Percentiles rank a stretch among this genome's conserved stretches.
These are phyloP conservation scores for Phenganax marumi DNA, from an alignment of 92 coral and sea anemone species.

Conservation along the genomic window DNA sequence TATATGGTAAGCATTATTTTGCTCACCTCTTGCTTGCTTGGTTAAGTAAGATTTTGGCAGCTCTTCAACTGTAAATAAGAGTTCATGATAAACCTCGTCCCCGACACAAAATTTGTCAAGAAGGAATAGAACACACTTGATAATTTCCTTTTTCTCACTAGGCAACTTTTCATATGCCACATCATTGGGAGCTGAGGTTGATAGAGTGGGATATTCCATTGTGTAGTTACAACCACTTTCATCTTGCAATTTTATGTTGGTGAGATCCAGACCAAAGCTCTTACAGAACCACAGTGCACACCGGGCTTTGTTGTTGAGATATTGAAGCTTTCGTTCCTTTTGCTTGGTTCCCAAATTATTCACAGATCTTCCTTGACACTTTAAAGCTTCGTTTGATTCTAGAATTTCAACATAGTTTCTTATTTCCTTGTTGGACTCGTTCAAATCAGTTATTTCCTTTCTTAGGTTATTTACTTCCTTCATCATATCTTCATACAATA, in stretches of 20 bases:
- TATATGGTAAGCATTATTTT: no score
- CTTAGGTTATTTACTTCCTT: conserved; percentile 4
- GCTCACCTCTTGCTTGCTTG: no score
- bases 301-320: neutral
- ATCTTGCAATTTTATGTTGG: neutral
- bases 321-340: conserved; percentile 47
- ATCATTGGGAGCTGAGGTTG: neutral
- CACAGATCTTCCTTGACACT: conserved; percentile 19
- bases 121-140: no score
- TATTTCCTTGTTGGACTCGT: neutral
- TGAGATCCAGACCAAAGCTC: neutral
- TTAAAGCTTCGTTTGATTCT: conserved; percentile 8
- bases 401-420: conserved; percentile 13
- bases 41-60: neutral
- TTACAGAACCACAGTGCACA: conserved; percentile 61
- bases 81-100: neutral
- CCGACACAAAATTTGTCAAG: neutral
- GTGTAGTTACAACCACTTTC: neutral
- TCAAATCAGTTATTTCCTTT: conserved; percentile 22
- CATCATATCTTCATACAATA: conserved; percentile 1
- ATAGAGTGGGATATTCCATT: neutral
- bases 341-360: neutral
- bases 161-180: neutral
- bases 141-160: neutral
- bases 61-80: neutral